These are phyloP conservation scores for Andricus quercusramuli DNA, from an alignment of 2,888 invertebrate genomes.

Conservation along the genomic window DNA sequence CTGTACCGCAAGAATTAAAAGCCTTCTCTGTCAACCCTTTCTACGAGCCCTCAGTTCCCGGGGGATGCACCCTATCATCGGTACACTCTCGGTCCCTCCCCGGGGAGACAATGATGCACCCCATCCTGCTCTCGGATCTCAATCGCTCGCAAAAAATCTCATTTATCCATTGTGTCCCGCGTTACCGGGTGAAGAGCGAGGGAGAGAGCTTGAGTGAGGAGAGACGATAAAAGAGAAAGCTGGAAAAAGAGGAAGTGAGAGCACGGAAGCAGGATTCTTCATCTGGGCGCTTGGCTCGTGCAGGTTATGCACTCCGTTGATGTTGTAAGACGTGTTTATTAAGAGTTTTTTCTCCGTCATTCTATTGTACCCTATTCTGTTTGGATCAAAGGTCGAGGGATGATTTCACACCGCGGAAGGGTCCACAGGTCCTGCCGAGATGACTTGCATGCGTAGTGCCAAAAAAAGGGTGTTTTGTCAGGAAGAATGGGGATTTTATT, in stretches of 20 bases:
- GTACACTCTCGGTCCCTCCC: slow-evolving; percentile 69
- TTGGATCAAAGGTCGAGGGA: slow-evolving; percentile 43
- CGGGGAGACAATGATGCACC: slow-evolving; percentile 72
- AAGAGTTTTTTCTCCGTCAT: slow-evolving; percentile 50
- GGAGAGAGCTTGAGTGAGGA: slow-evolving; percentile 44
- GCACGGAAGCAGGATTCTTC: slow-evolving; percentile 46
- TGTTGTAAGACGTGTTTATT: slow-evolving; percentile 58
- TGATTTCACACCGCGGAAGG: slow-evolving; percentile 48
- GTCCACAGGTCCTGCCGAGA: slow-evolving; percentile 48
- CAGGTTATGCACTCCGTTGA: slow-evolving; percentile 64
- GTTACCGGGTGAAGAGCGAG: slow-evolving; percentile 59
- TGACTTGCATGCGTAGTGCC: slow-evolving; percentile 45
- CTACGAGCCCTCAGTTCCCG: slow-evolving; percentile 66
- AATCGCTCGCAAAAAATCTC: slow-evolving; percentile 77
- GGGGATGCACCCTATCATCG: slow-evolving; percentile 77
- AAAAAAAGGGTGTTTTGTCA: slow-evolving; percentile 28
- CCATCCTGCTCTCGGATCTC: slow-evolving; percentile 69
- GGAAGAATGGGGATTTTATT: slow-evolving; percentile 21
- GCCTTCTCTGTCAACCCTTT: slow-evolving; percentile 75
- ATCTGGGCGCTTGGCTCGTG: slow-evolving; percentile 66
- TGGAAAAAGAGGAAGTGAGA: slow-evolving; percentile 44
- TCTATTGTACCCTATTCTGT: slow-evolving; percentile 41
- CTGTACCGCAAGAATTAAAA: slow-evolving; percentile 74
- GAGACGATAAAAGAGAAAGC: slow-evolving; percentile 37
- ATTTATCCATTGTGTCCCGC: slow-evolving; percentile 75